Evolutionary conservation across 2,797 vertebrate genomes (phyloP).

Genomic region (Smutsia temminckii): DNA sequence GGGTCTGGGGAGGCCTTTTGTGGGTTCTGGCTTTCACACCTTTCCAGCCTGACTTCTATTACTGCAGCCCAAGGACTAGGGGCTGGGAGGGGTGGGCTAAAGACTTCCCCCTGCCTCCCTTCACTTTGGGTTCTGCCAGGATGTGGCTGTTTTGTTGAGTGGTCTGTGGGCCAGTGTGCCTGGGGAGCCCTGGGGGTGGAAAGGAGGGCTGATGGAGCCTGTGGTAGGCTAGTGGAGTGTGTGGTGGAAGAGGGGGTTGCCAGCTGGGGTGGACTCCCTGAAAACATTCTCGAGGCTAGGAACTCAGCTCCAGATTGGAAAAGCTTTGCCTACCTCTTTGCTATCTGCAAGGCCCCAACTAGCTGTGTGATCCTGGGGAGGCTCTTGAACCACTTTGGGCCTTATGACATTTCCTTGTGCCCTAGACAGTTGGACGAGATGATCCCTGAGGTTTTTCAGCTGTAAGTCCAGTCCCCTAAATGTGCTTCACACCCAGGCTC

Average conservation of each 20-base stretch:
- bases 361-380: not conserved
- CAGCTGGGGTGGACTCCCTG: not conserved
- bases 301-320: conserved; percentile 25
- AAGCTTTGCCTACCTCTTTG: not conserved
- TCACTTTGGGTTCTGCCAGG: not conserved
- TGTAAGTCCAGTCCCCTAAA: not conserved
- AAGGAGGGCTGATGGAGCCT: not conserved
- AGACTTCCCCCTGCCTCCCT: not conserved
- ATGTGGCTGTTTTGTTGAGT: not conserved
- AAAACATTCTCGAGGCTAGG: conserved; percentile 48
- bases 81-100: not conserved
- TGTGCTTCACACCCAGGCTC: not conserved
- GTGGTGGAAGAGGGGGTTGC: not conserved
- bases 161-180: not conserved
- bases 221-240: not conserved
- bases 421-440: not conserved
- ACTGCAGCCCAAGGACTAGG: not conserved
- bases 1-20: not conserved
- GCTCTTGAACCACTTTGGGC: not conserved
- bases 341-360: not conserved
- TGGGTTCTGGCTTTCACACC: not conserved
- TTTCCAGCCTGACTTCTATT: not conserved
- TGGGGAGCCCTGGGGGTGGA: not conserved
- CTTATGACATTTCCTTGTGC: not conserved
- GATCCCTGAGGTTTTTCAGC: not conserved